Evolutionary conservation across 1,140 invertebrate genomes (phyloP).

Genomic region (Drosophila melanica): DNA sequence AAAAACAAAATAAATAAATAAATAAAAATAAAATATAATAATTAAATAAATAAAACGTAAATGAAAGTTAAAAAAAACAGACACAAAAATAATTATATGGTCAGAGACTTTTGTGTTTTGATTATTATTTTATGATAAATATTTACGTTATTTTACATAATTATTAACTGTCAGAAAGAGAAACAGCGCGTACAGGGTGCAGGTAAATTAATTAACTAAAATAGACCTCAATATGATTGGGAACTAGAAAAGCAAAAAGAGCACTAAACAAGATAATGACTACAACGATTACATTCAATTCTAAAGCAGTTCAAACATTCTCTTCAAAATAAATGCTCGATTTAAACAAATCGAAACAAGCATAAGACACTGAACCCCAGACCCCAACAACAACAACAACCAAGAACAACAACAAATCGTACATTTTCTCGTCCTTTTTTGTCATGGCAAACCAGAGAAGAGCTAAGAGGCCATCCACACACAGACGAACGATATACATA

Average conservation of each 20-base stretch:
- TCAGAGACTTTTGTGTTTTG: constrained; percentile 43
- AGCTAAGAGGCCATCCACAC: constrained; percentile 35
- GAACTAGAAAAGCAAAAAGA: constrained; percentile 17
- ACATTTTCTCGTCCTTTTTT: constrained; percentile 59
- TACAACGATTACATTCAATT: constrained; percentile 39
- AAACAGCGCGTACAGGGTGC: constrained; percentile 8
- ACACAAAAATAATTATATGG: constrained; percentile 18
- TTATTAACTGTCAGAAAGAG: constrained; percentile 5
- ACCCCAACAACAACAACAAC: constrained; percentile 53
- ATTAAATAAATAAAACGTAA: constrained; percentile 15
- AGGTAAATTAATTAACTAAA: constrained; percentile 10
- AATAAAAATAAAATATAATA: too few species aligned
- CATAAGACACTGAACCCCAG: constrained; percentile 62
- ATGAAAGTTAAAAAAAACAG: constrained; percentile 37
- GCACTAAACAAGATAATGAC: constrained; percentile 45
- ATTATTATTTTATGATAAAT: constrained; percentile 42
- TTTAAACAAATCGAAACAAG: constrained; percentile 68
- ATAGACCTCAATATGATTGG: constrained; percentile 9
- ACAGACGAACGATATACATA: constrained; percentile 24
- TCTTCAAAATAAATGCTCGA: constrained; percentile 20
- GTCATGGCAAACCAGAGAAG: constrained; percentile 44
- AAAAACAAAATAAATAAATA: constrained; percentile 52
- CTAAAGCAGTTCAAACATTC: constrained; percentile 33
- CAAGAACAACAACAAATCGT: constrained; percentile 52
- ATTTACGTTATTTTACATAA: constrained; percentile 16